Evolutionary conservation across 2,113 vertebrate species (phyloP).

Genomic region (Rostratula benghalensis): DNA sequence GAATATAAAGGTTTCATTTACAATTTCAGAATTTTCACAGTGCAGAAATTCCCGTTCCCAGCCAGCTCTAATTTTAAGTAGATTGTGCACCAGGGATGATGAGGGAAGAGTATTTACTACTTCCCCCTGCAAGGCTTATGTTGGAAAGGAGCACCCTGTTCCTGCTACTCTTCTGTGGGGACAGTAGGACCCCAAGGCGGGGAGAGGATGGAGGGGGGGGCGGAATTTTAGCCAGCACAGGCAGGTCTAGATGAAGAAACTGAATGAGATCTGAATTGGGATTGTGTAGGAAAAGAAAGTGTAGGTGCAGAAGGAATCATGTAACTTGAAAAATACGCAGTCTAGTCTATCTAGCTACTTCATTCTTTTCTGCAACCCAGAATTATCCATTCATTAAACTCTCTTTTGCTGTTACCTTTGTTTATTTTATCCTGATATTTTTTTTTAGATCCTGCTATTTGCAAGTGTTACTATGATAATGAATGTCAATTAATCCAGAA

Average conservation of each 20-base stretch:
- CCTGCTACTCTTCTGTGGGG: background rate
- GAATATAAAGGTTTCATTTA: slow-evolving; percentile 34
- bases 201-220: background rate
- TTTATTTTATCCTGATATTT: background rate
- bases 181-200: background rate
- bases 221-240: background rate
- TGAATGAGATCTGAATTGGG: background rate
- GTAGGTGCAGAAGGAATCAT: background rate
- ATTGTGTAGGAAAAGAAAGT: background rate
- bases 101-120: background rate
- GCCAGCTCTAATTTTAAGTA: background rate
- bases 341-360: background rate
- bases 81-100: background rate
- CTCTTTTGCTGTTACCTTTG: background rate
- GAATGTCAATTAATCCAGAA: background rate
- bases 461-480: background rate
- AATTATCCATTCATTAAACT: background rate
- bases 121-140: background rate
- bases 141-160: background rate
- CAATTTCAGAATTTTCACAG: background rate
- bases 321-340: background rate
- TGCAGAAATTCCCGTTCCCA: background rate
- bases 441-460: background rate
- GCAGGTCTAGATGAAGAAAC: background rate
- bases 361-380: background rate